phyloP scores from a whole-genome alignment of 2,797 vertebrate species.

The Austrolebias charrua region DNA sequence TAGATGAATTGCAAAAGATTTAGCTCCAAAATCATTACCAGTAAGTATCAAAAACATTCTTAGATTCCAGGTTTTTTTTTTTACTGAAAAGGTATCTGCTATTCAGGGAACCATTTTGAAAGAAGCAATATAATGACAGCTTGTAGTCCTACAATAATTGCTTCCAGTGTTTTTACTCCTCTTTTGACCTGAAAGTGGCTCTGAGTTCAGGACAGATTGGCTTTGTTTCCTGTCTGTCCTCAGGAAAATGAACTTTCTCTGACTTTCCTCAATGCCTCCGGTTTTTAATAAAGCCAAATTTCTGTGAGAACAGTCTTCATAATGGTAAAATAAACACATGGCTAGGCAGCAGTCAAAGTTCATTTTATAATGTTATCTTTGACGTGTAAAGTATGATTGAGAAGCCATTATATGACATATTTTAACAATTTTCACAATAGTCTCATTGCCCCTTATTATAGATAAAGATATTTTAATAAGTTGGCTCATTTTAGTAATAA shows the following conservation, averaged over 20 bases:
- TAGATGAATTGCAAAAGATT: conserved; percentile 1
- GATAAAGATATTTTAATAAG: background rate
- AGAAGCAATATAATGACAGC: conserved; percentile 6
- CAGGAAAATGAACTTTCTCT: conserved; percentile 1
- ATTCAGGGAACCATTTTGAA: conserved; percentile 19
- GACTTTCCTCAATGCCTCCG: background rate
- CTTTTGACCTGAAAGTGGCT: conserved; percentile 17
- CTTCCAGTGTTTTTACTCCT: conserved; percentile 1
- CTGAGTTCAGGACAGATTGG: background rate
- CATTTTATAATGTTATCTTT: conserved; percentile 5
- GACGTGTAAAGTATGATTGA: conserved; percentile 2
- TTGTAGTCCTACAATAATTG: conserved; percentile 14
- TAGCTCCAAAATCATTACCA: conserved; percentile 1
- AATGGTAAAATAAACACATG: conserved; percentile 19
- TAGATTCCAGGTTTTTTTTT: background rate
- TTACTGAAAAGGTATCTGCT: conserved; percentile 10
- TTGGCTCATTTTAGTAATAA: background rate
- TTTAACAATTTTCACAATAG: conserved; percentile 15
- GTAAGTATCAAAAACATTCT: background rate
- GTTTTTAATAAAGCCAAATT: conserved; percentile 28
- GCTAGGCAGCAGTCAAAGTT: conserved; percentile 14
- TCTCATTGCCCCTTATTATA: background rate
- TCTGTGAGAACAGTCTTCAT: conserved; percentile 11
- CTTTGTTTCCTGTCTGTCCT: conserved; percentile 7
- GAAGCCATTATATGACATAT: background rate